Percentiles rank a stretch among this genome's conserved stretches.
phyloP scores from a whole-genome alignment of 1,140 invertebrate genomes.

The Ceratina japonica region DNA sequence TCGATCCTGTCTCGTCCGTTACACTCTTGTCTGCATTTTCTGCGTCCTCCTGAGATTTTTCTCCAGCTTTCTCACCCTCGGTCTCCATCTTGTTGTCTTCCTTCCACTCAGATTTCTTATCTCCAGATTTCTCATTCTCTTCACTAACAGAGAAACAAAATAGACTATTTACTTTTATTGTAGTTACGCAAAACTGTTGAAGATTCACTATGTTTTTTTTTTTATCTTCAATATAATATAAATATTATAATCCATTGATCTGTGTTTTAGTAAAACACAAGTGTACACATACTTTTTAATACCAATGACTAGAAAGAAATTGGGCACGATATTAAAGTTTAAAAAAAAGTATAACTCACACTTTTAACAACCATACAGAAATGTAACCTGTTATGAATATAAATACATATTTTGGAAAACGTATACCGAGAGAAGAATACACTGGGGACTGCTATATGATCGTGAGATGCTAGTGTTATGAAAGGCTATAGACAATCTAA shows the following conservation, averaged over 20 bases:
- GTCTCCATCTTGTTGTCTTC: constrained; percentile 69
- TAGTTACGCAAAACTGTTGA: constrained; percentile 17
- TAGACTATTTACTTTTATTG: constrained; percentile 19
- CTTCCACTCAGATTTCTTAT: constrained; percentile 72
- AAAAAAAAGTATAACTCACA: constrained; percentile 44
- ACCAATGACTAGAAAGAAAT: constrained; percentile 37
- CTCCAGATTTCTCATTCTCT: constrained; percentile 66
- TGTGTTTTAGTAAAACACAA: constrained; percentile 30
- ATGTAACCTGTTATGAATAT: constrained; percentile 16
- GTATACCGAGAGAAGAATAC: constrained; percentile 31
- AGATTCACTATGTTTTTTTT: background rate
- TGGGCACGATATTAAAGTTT: constrained; percentile 18
- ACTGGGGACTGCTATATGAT: constrained; percentile 20
- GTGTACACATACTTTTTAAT: constrained; percentile 29
- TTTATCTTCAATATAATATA: constrained; percentile 13
- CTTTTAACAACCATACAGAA: constrained; percentile 17
- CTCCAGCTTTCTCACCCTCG: constrained; percentile 42
- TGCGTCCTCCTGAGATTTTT: constrained; percentile 58
- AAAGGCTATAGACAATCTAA: constrained; percentile 25
- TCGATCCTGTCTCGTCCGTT: constrained; percentile 41
- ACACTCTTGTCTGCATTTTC: constrained; percentile 55
- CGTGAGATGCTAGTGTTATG: constrained; percentile 25
- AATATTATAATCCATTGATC: constrained; percentile 24
- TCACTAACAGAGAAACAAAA: constrained; percentile 68
- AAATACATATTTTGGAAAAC: constrained; percentile 31